Evolutionary conservation across 2,113 vertebrate species (phyloP).

Genomic region (Conger conger): DNA sequence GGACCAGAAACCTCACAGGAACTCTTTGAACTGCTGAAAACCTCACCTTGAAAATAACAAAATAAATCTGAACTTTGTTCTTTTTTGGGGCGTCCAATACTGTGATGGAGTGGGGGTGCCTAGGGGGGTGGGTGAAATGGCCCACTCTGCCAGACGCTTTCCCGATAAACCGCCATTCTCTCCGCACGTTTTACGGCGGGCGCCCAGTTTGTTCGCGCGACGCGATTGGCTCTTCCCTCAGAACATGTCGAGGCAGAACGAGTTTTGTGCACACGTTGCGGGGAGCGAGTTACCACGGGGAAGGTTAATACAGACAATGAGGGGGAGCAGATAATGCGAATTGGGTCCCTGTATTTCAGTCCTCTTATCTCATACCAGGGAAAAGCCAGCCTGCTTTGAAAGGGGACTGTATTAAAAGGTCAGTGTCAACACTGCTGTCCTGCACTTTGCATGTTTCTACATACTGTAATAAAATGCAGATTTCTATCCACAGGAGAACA

Average conservation of each 20-base stretch:
- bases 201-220: conserved; percentile 93
- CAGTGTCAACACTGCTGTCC: conserved; percentile 49
- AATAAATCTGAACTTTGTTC: conserved; percentile 29
- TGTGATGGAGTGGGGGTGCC: conserved; percentile 39
- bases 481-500: neutral
- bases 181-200: conserved; percentile 65
- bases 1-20: neutral
- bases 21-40: neutral
- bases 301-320: conserved; percentile 93
- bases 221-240: conserved; percentile 87
- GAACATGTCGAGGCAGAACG: conserved; percentile 90
- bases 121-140: neutral
- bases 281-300: conserved; percentile 90
- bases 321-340: conserved; percentile 81
- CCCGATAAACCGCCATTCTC: conserved; percentile 72
- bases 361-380: conserved; percentile 73
- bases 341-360: conserved; percentile 84
- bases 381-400: conserved; percentile 75
- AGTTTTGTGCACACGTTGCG: conserved; percentile 89
- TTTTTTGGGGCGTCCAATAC: neutral
- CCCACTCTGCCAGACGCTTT: conserved; percentile 60
- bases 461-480: conserved; percentile 26
- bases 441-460: conserved; percentile 39
- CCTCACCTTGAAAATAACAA: conserved; percentile 37
- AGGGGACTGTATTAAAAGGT: conserved; percentile 67